Percentiles rank a stretch among this genome's conserved stretches.
Conservation (phyloP, 2,113 vertebrate genomes). For the Neolamprologus tretocephalus region DNA sequence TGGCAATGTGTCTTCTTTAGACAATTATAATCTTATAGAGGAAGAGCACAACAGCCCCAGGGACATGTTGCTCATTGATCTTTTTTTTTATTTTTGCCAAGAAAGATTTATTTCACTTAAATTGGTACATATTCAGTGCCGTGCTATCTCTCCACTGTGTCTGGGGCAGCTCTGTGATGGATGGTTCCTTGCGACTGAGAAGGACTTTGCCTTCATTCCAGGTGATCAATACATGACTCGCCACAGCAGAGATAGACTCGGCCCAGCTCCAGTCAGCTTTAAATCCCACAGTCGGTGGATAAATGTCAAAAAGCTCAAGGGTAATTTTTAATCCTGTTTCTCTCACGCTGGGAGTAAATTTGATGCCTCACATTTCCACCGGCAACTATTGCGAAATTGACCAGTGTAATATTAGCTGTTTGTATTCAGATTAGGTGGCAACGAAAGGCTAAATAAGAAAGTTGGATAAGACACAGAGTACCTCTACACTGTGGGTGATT, state of each 20-base stretch:
- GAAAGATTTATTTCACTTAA: slow-evolving; percentile 40
- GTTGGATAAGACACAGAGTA: background rate
- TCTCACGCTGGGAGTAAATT: background rate
- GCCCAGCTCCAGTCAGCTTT: background rate
- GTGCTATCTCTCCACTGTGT: background rate
- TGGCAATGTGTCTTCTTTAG: background rate
- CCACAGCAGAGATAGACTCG: background rate
- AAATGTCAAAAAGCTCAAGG: slow-evolving; percentile 19
- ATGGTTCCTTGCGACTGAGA: background rate
- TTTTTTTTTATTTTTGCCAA: background rate
- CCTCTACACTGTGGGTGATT: background rate
- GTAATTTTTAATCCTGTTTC: background rate
- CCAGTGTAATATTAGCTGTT: background rate
- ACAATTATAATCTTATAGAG: background rate
- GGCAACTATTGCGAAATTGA: background rate
- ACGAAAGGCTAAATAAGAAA: background rate
- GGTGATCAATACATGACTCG: slow-evolving; percentile 34
- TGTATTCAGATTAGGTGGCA: background rate
- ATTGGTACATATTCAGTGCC: slow-evolving; percentile 11
- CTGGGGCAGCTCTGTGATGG: slow-evolving; percentile 24
- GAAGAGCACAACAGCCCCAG: background rate
- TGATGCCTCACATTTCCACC: background rate
- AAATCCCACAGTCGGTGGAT: background rate
- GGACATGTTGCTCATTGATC: slow-evolving; percentile 21
- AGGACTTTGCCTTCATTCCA: slow-evolving; percentile 29